A percentile compares a stretch with the other conserved stretches of the same genome.
Conservation (phyloP, 2,888 invertebrate genomes). For the Graphium colonna region DNA sequence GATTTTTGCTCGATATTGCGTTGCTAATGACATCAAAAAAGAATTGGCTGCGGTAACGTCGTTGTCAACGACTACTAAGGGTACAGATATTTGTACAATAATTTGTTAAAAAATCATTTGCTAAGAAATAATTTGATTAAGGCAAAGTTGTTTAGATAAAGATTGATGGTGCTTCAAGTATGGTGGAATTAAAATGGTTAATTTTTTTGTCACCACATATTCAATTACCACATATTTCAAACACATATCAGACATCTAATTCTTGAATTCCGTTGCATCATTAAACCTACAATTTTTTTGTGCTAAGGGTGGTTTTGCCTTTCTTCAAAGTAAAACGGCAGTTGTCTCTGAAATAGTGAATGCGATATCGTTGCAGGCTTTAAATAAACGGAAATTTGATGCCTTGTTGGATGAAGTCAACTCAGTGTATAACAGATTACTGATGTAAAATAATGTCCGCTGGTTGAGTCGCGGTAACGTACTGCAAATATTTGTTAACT, state of each 20-base stretch:
- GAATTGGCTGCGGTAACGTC: not conserved
- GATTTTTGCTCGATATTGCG: not conserved
- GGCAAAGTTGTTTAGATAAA: conserved; percentile 25
- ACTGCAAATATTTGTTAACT: conserved; percentile 37
- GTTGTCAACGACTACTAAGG: not conserved
- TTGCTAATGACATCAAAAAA: not conserved
- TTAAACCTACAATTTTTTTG: conserved; percentile 32
- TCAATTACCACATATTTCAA: too few species aligned
- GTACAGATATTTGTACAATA: not conserved
- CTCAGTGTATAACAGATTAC: conserved; percentile 35
- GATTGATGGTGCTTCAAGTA: conserved; percentile 28
- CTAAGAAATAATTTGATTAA: conserved; percentile 28
- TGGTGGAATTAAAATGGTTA: conserved; percentile 23
- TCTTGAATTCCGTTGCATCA: conserved; percentile 33
- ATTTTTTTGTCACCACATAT: too few species aligned
- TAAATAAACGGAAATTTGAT: conserved; percentile 37
- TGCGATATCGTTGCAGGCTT: conserved; percentile 34
- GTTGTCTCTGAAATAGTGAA: conserved; percentile 35
- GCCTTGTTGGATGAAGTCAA: conserved; percentile 37
- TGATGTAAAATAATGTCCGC: conserved; percentile 31
- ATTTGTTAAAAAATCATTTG: conserved; percentile 23
- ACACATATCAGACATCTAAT: not conserved
- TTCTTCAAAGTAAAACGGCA: conserved; percentile 31
- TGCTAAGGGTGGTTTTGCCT: conserved; percentile 25
- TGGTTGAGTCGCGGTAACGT: conserved; percentile 32